phyloP scores from a whole-genome alignment of 2,797 vertebrate species.

The Ciconia nigra region DNA sequence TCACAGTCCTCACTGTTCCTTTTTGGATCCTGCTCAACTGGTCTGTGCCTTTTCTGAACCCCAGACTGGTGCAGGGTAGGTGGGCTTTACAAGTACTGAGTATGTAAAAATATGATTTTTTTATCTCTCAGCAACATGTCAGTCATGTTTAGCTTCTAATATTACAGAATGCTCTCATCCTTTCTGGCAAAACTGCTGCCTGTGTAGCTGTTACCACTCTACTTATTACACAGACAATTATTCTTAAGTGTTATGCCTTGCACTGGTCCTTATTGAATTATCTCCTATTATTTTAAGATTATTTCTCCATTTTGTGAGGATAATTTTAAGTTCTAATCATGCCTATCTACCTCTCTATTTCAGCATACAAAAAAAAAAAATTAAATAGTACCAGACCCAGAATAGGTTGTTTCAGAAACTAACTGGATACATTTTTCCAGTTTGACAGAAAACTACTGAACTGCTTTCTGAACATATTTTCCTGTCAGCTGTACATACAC shows the following conservation, averaged over 20 bases:
- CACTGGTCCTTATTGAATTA: not conserved
- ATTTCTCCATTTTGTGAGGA: not conserved
- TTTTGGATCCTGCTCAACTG: not conserved
- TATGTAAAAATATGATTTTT: not conserved
- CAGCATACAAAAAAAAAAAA: not conserved
- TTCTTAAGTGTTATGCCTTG: not conserved
- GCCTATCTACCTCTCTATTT: not conserved
- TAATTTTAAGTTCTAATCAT: not conserved
- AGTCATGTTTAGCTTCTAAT: not conserved
- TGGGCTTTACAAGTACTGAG: not conserved
- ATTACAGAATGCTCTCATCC: not conserved
- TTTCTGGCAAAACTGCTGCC: not conserved
- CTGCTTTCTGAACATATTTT: not conserved
- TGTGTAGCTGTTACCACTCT: not conserved
- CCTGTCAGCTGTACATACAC: not conserved
- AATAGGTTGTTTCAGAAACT: not conserved
- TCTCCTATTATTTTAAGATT: not conserved
- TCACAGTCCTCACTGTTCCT: not conserved
- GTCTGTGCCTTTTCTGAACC: not conserved
- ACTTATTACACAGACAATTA: not conserved
- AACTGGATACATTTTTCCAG: not conserved
- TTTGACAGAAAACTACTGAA: not conserved
- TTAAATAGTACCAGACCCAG: not conserved
- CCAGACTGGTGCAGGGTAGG: not conserved
- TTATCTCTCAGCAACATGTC: not conserved